A percentile compares a stretch with the other conserved stretches of the same genome.
Conservation (phyloP, 1,140 invertebrate species). For the Lasioglossum baleicum region DNA sequence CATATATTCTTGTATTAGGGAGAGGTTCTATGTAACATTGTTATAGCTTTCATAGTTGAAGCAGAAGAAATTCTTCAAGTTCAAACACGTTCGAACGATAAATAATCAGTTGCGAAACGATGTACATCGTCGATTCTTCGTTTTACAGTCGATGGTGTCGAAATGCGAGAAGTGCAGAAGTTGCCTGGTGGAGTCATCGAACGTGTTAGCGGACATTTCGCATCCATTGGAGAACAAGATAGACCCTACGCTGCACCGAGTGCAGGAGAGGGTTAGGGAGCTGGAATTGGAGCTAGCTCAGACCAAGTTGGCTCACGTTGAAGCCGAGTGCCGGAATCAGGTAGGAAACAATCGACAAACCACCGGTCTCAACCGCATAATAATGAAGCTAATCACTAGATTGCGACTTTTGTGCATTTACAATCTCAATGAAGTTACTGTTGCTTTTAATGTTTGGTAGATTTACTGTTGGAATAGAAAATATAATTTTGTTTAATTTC, state of each 20-base stretch:
- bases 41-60: no score
- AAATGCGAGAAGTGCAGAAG: slow-evolving; percentile 81
- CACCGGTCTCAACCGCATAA: background rate
- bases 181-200: slow-evolving; percentile 69
- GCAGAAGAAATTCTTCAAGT: no score
- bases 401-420: no score
- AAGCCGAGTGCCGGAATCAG: slow-evolving; percentile 98
- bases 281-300: slow-evolving; percentile 97
- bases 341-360: slow-evolving; percentile 73
- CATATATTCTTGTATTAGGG: no score
- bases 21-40: no score
- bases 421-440: no score
- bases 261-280: slow-evolving; percentile 89
- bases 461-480: no score
- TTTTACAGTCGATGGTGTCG: slow-evolving; percentile 79
- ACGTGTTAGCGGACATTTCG: slow-evolving; percentile 66
- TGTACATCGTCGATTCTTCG: no score
- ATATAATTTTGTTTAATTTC: no score
- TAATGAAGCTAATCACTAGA: background rate
- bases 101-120: no score
- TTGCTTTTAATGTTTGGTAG: no score
- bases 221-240: slow-evolving; percentile 69
- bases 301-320: slow-evolving; percentile 97
- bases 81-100: no score
- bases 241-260: slow-evolving; percentile 75